Conservation (phyloP, 2,113 vertebrate species). For the Geothlypis trichas region DNA sequence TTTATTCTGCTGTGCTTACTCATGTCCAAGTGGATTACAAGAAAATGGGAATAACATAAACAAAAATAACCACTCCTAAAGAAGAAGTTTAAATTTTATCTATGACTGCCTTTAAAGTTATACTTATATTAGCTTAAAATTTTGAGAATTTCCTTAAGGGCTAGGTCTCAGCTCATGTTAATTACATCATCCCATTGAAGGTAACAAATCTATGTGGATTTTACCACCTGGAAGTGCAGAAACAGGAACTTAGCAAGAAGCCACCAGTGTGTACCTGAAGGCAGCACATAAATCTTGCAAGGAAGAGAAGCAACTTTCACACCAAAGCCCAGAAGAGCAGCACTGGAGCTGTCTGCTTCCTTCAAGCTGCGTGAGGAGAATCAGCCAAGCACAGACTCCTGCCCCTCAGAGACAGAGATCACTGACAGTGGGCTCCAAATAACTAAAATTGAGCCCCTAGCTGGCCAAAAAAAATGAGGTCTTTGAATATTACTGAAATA, state of each 20-base stretch:
- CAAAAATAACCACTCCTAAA: background rate
- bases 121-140: background rate
- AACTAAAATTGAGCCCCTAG: constrained; percentile 11
- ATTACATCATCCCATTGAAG: background rate
- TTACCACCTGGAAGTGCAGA: background rate
- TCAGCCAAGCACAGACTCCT: background rate
- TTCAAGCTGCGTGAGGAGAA: constrained; percentile 20
- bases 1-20: background rate
- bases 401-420: constrained; percentile 2
- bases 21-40: background rate
- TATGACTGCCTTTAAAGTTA: background rate
- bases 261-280: background rate
- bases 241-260: background rate
- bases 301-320: background rate
- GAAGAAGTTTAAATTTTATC: background rate
- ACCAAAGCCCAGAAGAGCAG: background rate
- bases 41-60: background rate
- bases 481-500: background rate
- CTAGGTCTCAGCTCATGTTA: background rate
- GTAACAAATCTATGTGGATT: background rate
- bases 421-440: background rate
- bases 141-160: background rate
- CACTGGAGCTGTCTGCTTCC: background rate
- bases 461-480: background rate
- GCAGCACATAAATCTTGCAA: background rate